A percentile compares a stretch with the other conserved stretches of the same genome.
Evolutionary conservation across 2,797 vertebrate species (phyloP).

Genomic region (Numenius phaeopus): DNA sequence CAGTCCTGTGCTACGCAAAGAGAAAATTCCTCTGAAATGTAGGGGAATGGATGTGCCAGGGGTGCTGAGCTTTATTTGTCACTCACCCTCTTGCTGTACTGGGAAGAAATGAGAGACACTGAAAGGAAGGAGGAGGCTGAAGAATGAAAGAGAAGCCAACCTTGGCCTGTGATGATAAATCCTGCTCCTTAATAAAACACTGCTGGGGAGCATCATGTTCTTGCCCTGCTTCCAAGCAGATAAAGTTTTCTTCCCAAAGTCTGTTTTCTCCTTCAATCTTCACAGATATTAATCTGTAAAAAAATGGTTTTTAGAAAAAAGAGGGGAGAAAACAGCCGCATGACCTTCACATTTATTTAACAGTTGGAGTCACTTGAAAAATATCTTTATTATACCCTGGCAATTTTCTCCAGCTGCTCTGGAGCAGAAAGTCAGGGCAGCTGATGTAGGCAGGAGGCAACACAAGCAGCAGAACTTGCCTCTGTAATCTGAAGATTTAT

Average conservation of each 20-base stretch:
- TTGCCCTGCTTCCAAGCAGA: neutral
- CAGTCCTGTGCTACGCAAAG: neutral
- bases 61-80: neutral
- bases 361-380: neutral
- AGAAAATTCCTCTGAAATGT: neutral
- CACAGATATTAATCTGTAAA: neutral
- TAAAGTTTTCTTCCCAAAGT: neutral
- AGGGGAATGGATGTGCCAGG: neutral
- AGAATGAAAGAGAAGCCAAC: neutral
- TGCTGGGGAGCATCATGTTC: neutral
- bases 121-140: neutral
- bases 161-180: neutral
- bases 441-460: neutral
- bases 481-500: neutral
- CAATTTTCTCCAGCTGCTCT: neutral
- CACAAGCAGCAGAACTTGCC: neutral
- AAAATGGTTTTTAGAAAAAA: slow-evolving; percentile 13
- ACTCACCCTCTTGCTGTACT: neutral
- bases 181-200: neutral
- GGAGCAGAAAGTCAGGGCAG: neutral
- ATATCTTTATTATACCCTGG: neutral
- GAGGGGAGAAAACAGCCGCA: neutral
- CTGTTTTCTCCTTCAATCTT: neutral
- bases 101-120: neutral
- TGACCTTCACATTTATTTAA: slow-evolving; percentile 10